phyloP scores from a whole-genome alignment of 1,140 invertebrate species.

The Bombus confusus region DNA sequence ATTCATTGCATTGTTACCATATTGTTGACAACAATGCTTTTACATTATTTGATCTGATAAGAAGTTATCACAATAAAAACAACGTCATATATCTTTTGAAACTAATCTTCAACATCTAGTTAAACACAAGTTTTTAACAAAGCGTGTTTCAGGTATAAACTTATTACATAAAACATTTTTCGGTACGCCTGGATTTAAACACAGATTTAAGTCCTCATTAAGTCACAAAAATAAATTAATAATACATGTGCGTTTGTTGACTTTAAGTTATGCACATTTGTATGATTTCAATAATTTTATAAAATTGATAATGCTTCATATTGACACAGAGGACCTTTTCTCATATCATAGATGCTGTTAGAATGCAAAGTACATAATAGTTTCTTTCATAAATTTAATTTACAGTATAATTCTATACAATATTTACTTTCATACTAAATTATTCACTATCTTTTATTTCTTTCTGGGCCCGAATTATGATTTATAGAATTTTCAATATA shows the following conservation, averaged over 20 bases:
- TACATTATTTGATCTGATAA: slow-evolving; percentile 38
- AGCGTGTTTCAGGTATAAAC: slow-evolving; percentile 4
- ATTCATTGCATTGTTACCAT: slow-evolving; percentile 32
- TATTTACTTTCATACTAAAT: slow-evolving; percentile 2
- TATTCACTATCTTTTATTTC: background rate
- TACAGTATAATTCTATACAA: background rate
- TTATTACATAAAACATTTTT: slow-evolving; percentile 38
- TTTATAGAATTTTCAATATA: background rate
- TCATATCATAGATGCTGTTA: slow-evolving; percentile 1
- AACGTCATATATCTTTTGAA: slow-evolving; percentile 39
- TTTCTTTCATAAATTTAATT: background rate
- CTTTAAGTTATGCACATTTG: slow-evolving; percentile 26
- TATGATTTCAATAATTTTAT: slow-evolving; percentile 23
- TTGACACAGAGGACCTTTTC: slow-evolving; percentile 31
- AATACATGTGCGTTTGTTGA: slow-evolving; percentile 37
- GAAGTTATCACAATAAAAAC: slow-evolving; percentile 61
- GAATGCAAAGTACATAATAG: background rate
- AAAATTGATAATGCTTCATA: slow-evolving; percentile 13
- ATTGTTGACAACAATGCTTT: slow-evolving; percentile 27
- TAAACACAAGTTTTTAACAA: slow-evolving; percentile 47
- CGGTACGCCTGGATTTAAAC: slow-evolving; percentile 17
- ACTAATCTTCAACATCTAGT: slow-evolving; percentile 35
- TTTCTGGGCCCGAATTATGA: background rate
- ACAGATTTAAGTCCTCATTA: slow-evolving; percentile 32
- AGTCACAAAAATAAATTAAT: slow-evolving; percentile 51